Conservation (phyloP, 2,888 invertebrate genomes). For the Tuta absoluta region DNA sequence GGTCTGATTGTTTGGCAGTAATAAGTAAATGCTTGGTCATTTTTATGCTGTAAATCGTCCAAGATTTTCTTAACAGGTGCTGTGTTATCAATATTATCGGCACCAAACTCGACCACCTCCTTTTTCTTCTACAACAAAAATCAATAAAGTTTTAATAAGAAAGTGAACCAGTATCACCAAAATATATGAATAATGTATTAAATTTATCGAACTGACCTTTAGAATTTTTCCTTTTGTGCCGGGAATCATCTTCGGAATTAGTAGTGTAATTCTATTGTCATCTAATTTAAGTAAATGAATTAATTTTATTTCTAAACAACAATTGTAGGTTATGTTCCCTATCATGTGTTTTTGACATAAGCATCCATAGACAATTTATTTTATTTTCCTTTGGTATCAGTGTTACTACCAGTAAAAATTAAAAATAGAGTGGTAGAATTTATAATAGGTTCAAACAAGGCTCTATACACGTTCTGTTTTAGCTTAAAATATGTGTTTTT, state of each 20-base stretch:
- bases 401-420: not conserved
- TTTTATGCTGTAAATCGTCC: constrained; percentile 48
- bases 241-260: not conserved
- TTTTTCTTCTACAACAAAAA: constrained; percentile 23
- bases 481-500: too few relatives aligned
- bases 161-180: not conserved
- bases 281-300: not conserved
- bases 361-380: not conserved
- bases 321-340: not conserved
- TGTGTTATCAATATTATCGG: constrained; percentile 53
- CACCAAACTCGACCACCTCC: constrained; percentile 39
- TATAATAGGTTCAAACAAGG: not conserved
- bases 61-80: constrained; percentile 56
- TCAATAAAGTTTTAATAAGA: not conserved
- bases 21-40: constrained; percentile 49
- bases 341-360: constrained; percentile 1
- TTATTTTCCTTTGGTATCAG: not conserved
- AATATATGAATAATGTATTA: not conserved
- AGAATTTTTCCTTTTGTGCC: not conserved
- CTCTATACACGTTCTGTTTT: not conserved
- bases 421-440: not conserved
- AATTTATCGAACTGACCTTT: not conserved
- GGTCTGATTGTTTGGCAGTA: constrained; percentile 53
- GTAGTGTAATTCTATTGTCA: not conserved
- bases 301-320: not conserved